phyloP scores from a whole-genome alignment of 2,113 vertebrate genomes.

The Columba livia region DNA sequence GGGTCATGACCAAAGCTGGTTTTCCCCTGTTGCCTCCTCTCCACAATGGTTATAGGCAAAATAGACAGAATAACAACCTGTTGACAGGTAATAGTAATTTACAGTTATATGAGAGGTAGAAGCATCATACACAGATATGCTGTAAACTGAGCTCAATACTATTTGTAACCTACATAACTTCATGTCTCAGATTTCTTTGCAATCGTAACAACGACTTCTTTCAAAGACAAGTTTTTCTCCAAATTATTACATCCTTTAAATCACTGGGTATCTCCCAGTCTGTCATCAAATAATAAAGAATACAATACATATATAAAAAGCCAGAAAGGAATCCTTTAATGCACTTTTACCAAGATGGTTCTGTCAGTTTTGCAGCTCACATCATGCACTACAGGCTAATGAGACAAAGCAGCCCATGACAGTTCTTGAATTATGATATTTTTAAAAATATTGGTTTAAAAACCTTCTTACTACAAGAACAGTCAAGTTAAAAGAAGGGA shows the following conservation, averaged over 20 bases:
- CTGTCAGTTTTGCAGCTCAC: background rate
- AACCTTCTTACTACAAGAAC: background rate
- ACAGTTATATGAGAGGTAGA: background rate
- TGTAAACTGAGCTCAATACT: constrained; percentile 8
- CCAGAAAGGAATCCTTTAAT: background rate
- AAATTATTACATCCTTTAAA: background rate
- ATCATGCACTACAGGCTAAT: accelerated
- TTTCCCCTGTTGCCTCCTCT: background rate
- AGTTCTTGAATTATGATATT: background rate
- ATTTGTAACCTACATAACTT: background rate
- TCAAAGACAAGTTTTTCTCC: background rate
- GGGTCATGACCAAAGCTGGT: constrained; percentile 13
- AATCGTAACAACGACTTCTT: background rate
- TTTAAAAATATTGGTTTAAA: background rate
- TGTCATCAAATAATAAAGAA: constrained; percentile 19
- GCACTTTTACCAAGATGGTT: background rate
- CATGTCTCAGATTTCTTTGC: constrained; percentile 3
- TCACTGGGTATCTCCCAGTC: background rate
- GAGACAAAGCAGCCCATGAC: background rate
- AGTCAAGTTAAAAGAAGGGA: background rate
- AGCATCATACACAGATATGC: background rate
- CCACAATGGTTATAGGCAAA: background rate
- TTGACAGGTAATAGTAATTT: constrained; percentile 39
- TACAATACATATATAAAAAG: background rate
- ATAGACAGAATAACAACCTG: constrained; percentile 24